Base-by-base conservation (phyloP, 2,113 vertebrate genomes). In the Carassius auratus region DNA sequence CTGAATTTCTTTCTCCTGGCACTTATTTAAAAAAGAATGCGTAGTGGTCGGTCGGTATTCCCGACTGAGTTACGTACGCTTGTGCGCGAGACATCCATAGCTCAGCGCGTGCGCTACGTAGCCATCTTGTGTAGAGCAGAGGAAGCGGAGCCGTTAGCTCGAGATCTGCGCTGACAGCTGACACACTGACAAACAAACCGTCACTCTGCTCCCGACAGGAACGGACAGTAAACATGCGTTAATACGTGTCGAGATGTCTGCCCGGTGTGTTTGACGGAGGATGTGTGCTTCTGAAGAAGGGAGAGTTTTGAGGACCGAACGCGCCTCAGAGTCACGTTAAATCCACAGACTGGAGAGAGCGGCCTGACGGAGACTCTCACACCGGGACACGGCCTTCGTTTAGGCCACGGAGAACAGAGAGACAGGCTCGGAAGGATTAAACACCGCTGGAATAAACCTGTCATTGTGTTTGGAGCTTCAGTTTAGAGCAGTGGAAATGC, bases 101-200 rank as follows among this genome's bases (percentile, higher is more conserved):
- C 93, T 89, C 93, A 90, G 52, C 91, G 87, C 90, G 90, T 62
- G 78, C 84, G 38, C 4, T 57, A 74, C 78, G 85, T 92, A 93
- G 93, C 93, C 94, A 93, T 95, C 93, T 95, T 93, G 93, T 92
- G 64, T 86, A 87, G 87, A 76, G 89, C 87, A 84, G 45, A 86
- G 89, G 75, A 64, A 88, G 89, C 89, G 76, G 88, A 83, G 87
- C 85, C 62, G 90, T 90, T 92, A 93, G 92, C 92, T 82, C 42
- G 52, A 68, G 71, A 88, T 82, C 62, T 82, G 83, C 57, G 84
- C 55, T 84, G 84, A 83, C 82, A 78, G 76, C 52, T 61, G 80
- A 85, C 66, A 71, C 30, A 85, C 84, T 86, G 90, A 89, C 90
- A 86, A 48, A 87, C 88, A 79, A 78, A 64, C 38, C 8, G 55